Base-by-base conservation (phyloP, 2,797 vertebrate species). In the Chrosomus eos region DNA sequence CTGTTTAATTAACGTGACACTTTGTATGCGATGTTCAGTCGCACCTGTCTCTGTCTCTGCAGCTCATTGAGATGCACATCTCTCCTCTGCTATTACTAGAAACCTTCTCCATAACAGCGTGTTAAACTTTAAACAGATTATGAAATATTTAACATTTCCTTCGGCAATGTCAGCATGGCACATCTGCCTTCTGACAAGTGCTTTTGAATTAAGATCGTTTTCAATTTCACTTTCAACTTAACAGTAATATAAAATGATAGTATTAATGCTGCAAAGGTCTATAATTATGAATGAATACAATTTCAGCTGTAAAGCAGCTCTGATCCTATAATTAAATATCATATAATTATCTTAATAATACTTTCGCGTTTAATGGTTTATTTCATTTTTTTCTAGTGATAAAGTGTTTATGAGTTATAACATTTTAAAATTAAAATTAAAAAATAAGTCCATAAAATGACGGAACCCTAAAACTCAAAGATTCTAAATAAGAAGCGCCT, bases 121-220 rank as follows among this genome's bases (percentile, higher is more conserved):
- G 33, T 64, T 64, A 74, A 64, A 33, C 40, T 48, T 82, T 45
- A 36, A 82, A 45, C 28, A 74, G 40, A 62, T 73, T 62, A 31
- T 74, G 55, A 82, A 73, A 64, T 82, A 74, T 82, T 74, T 4
- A 74, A 72, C 11, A 4, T 74, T 19, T 43, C 9, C 55, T 74
- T 60, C 40, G 0, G 70, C 55, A 73, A 36, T 73, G 70, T 36
- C 80, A 45, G 53, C 45, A 0, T 11, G 79, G 13, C n/a, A 31
- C 31, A 82, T 73, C 26, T 62, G 70, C 28, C 40, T 82, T 73
- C 36, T 58, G 67, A 60, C 53, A 45, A 45, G 23, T n/a, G 26
- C 26, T 73, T 26, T n/a, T 73, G 38, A 48, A 48, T 21, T 60
- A 11, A 58, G 64, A 58, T 31, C 31, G 26, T 70, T 70, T 36